phyloP scores from a whole-genome alignment of 2,888 invertebrate genomes.

The Craniophora ligustri region DNA sequence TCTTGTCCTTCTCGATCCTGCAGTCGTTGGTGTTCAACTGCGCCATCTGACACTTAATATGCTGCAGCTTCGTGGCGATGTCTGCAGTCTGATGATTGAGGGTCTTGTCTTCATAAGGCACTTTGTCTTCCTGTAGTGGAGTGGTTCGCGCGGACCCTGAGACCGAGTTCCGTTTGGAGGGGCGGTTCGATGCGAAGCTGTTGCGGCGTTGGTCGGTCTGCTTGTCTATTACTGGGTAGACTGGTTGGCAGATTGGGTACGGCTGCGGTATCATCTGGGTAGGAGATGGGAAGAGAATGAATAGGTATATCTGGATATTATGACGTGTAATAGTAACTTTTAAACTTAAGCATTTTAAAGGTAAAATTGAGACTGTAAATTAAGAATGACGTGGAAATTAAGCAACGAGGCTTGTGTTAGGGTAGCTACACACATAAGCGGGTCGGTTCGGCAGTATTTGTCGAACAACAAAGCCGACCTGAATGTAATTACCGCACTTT shows the following conservation, averaged over 20 bases:
- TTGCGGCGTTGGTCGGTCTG: slow-evolving; percentile 36
- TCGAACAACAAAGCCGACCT: no score
- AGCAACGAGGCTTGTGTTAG: no score
- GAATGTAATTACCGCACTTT: no score
- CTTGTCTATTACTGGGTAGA: slow-evolving; percentile 66
- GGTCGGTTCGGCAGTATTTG: no score
- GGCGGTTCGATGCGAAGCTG: slow-evolving; percentile 45
- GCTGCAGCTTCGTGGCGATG: slow-evolving; percentile 74
- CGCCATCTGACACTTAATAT: slow-evolving; percentile 78
- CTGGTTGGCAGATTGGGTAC: slow-evolving; percentile 71
- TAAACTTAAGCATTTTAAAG: no score
- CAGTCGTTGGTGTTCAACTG: slow-evolving; percentile 61
- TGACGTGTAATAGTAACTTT: no score
- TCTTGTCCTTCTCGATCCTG: slow-evolving; percentile 34
- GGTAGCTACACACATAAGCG: no score
- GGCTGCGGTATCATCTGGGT: slow-evolving; percentile 72
- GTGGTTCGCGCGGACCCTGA: slow-evolving; percentile 61
- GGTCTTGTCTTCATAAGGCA: slow-evolving; percentile 47
- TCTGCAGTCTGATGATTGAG: slow-evolving; percentile 52
- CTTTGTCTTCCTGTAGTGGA: slow-evolving; percentile 59
- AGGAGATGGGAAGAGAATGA: no score
- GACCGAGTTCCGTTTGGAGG: slow-evolving; percentile 55
- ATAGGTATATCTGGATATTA: no score
- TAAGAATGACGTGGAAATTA: no score
- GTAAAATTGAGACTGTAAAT: no score